Base-by-base conservation (phyloP, 2,113 vertebrate species). In the Malurus melanocephalus region DNA sequence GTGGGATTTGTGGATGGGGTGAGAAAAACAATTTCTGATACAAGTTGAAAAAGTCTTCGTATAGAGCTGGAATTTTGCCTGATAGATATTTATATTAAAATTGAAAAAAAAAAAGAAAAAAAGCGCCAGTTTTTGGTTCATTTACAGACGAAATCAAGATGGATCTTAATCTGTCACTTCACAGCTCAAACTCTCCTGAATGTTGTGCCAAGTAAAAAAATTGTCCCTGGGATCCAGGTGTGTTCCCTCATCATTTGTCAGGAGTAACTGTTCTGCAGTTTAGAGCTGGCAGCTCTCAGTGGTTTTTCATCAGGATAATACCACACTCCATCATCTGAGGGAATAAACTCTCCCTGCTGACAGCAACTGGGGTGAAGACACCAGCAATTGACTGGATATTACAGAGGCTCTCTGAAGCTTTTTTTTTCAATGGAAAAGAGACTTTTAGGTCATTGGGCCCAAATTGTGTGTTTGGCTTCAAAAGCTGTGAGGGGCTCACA, bases 301-400 rank as follows among this genome's bases (percentile, higher is more conserved):
- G 68, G 67, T 42, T 68, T 80, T 96, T 91, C 93, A 84, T 96
- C 72, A 83, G 89, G 84, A n/a, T 87, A 80, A 90, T 87, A 23
- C 74, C 71, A 21, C 46, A 67, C 59, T 91, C 19, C 11, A 20
- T 88, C 93, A 88, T 88, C 85, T n/a, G 33, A 79, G 80, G 86
- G 77, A 89, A 88, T 82, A 79, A 89, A 85, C 81, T 93, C 82
- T 83, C 66, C 75, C 85, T 48, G 90, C 73, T 86, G 92, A 86
- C 73, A 67, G 38, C 67, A 91, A 89, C 80, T 67, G 60, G 59
- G 88, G 69, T 61, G 79, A 93, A 85, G 60, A 64, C 57, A 35
- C 40, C 30, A 59, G 57, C 61, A 90, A 87, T 86, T 62, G 90
- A 73, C 51, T 87, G 80, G 55, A 8, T 68, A 30, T 93, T 61